Base-by-base conservation (phyloP, 2,888 invertebrate species). In the Axea sp. region DNA sequence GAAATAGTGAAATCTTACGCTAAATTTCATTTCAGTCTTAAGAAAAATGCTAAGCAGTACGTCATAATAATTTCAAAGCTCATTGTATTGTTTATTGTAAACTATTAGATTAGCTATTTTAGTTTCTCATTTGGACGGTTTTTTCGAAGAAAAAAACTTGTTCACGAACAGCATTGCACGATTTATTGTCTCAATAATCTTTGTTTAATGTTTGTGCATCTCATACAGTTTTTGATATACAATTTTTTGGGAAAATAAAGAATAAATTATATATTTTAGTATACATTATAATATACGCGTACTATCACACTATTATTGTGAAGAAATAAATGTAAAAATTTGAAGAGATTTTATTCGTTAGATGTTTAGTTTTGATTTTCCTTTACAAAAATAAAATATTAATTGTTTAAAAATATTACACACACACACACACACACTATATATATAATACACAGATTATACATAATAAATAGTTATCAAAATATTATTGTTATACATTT, bases 231-330 rank as follows among this genome's bases (percentile, higher is more conserved):
- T n/a, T n/a, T n/a, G n/a, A n/a, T n/a, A n/a, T n/a, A n/a, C n/a
- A n/a, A n/a, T n/a, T n/a, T n/a, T n/a, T n/a, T n/a, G n/a, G n/a
- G n/a, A n/a, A n/a, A n/a, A n/a, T n/a, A n/a, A n/a, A n/a, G n/a
- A n/a, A n/a, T n/a, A n/a, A n/a, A n/a, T n/a, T n/a, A n/a, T n/a
- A 33, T 43, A 57, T 43, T 33, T 57, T 57, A 57, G 41, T 59
- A 31, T 45, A 59, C 45, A 45, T 45, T 59, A 45, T 45, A 59
- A 39, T 26, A 31, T 59, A 59, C 26, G 59, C 57, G 57, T 57
- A 57, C 14, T n/a, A 57, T 43, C 28, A 30, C 33, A 57, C 57
- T 57, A 43, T 43, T 57, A 57, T 43, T 57, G 57, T 43, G 41
- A 30, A 41, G 55, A 43, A 57, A 41, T 57, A 57, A 43, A 31